Evolutionary conservation across 2,888 invertebrate species (phyloP).

Genomic region (Tachina lurida): DNA sequence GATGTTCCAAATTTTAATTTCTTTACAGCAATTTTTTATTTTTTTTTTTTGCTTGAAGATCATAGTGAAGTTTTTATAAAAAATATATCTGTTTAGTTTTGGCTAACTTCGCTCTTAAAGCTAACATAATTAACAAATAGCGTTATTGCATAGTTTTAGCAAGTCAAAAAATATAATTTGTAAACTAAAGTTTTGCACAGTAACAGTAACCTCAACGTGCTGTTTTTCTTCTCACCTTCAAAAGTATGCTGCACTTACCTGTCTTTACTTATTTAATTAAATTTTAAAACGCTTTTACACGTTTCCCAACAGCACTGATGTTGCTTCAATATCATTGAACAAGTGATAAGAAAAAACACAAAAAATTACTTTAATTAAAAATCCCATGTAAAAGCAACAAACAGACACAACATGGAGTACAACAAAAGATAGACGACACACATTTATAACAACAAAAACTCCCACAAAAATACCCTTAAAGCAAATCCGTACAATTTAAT

Average conservation of each 20-base stretch:
- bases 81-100: too few species aligned
- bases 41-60: too few species aligned
- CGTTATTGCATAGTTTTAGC: too few species aligned
- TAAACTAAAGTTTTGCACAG: too few species aligned
- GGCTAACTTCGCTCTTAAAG: too few species aligned
- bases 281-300: background rate
- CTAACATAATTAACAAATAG: too few species aligned
- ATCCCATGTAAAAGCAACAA: constrained; percentile 32
- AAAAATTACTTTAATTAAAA: constrained; percentile 63
- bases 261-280: constrained; percentile 8
- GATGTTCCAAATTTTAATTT: too few species aligned
- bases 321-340: constrained; percentile 57
- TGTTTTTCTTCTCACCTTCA: background rate
- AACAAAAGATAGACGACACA: constrained; percentile 15
- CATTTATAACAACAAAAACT: constrained; percentile 5
- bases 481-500: constrained; percentile 66
- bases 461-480: constrained; percentile 14
- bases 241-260: background rate
- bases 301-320: constrained; percentile 18
- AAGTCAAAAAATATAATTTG: too few species aligned
- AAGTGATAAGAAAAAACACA: constrained; percentile 31
- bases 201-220: too few species aligned
- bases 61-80: too few species aligned
- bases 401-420: background rate
- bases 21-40: too few species aligned